Evolutionary conservation across 2,797 vertebrate species (phyloP).

Genomic region (Parauchenoglanis punctatus): DNA sequence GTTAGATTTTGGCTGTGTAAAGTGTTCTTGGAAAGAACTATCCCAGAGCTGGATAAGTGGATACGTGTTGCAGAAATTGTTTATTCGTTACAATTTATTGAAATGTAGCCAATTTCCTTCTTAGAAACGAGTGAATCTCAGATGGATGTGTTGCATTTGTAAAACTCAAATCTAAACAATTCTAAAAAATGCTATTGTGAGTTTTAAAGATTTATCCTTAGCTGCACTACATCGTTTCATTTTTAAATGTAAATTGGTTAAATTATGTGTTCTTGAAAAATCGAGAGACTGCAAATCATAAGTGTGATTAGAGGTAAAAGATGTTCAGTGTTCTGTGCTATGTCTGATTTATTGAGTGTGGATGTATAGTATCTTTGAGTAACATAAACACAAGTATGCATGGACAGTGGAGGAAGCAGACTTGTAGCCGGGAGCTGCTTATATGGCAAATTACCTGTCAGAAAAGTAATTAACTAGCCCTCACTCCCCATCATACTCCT

Average conservation of each 20-base stretch:
- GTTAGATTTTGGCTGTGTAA: background rate
- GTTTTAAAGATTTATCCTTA: background rate
- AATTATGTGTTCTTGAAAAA: background rate
- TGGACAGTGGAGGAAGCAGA: conserved; percentile 21
- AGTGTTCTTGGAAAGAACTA: background rate
- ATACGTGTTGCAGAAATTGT: background rate
- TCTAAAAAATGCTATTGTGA: background rate
- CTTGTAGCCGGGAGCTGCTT: conserved; percentile 44
- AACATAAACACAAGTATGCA: background rate
- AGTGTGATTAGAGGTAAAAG: background rate
- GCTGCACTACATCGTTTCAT: background rate
- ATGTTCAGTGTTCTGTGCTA: background rate
- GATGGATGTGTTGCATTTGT: background rate
- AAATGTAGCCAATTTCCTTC: background rate
- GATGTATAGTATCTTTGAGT: background rate
- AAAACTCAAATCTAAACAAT: background rate
- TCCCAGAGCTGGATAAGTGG: background rate
- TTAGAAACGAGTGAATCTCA: background rate
- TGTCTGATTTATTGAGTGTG: background rate
- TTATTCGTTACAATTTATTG: background rate
- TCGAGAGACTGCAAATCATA: background rate
- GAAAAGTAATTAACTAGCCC: conserved; percentile 75
- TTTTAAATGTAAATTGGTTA: background rate
- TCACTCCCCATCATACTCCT: conserved; percentile 68
- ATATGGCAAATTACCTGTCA: conserved; percentile 73